phyloP scores from a whole-genome alignment of 2,797 vertebrate species.

The Miichthys miiuy region DNA sequence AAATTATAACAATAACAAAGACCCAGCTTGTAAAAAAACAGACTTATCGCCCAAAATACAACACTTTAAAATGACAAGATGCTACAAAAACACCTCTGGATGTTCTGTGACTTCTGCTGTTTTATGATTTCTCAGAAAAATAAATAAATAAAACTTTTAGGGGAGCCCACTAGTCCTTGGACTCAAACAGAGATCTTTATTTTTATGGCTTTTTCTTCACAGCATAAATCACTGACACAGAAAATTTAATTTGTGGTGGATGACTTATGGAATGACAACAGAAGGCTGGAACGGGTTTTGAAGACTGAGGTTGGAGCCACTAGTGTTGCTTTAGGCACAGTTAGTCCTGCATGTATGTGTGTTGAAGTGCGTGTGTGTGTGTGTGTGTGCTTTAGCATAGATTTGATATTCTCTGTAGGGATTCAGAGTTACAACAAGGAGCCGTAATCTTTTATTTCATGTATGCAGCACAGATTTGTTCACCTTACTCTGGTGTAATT shows the following conservation, averaged over 20 bases:
- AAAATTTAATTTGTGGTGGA: conserved; percentile 79
- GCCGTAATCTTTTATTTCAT: conserved; percentile 34
- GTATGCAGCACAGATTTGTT: conserved; percentile 27
- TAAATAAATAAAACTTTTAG: conserved; percentile 34
- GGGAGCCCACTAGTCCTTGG: conserved; percentile 41
- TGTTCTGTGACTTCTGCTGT: conserved; percentile 16
- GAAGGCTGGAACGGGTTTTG: conserved; percentile 70
- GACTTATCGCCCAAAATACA: neutral
- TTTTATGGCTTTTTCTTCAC: conserved; percentile 70
- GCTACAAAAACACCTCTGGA: conserved; percentile 24
- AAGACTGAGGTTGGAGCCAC: conserved; percentile 71
- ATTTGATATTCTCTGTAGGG: conserved; percentile 45
- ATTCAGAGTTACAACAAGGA: conserved; percentile 43
- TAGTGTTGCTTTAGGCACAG: conserved; percentile 78
- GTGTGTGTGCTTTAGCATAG: conserved; percentile 27
- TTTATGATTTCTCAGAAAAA: conserved; percentile 49
- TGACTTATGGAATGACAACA: conserved; percentile 84
- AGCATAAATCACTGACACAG: conserved; percentile 80
- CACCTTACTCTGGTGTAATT: conserved; percentile 30
- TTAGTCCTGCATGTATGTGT: conserved; percentile 7
- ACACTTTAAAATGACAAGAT: conserved; percentile 32
- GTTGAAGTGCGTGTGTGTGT: conserved; percentile 25
- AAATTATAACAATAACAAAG: conserved; percentile 6
- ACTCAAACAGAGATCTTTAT: conserved; percentile 61
- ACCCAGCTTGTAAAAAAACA: neutral